A percentile compares a stretch with the other conserved stretches of the same genome.
Evolutionary conservation across 2,797 vertebrate species (phyloP).

Genomic region (Austrolebias charrua): DNA sequence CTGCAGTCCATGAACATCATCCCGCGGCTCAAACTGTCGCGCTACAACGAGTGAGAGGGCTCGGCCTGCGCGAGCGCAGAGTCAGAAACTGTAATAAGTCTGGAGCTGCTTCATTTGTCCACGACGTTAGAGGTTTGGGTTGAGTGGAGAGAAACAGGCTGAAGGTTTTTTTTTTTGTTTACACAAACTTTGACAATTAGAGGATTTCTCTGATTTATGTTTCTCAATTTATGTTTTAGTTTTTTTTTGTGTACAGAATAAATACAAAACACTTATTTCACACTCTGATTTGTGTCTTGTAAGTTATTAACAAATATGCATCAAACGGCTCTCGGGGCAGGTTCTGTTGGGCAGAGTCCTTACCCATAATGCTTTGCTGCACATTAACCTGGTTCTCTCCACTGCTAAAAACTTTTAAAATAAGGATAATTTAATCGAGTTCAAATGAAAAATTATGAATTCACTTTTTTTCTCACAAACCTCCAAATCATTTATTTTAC

Average conservation of each 20-base stretch:
- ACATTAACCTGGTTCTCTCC: not conserved
- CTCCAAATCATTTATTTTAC: not conserved
- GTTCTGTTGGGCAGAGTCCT: not conserved
- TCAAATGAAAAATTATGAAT: too few species aligned
- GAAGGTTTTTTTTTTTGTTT: slow-evolving; percentile 18
- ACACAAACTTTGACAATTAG: slow-evolving; percentile 16
- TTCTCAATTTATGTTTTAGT: slow-evolving; percentile 18
- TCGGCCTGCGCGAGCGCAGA: slow-evolving; percentile 31
- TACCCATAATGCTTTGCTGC: not conserved
- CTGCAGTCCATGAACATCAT: slow-evolving; percentile 99
- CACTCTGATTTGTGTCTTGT: slow-evolving; percentile 27
- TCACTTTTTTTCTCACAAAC: not conserved
- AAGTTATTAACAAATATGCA: not conserved
- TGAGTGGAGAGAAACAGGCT: not conserved
- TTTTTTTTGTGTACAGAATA: slow-evolving; percentile 67
- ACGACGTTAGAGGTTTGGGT: not conserved
- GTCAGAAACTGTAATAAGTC: slow-evolving; percentile 3
- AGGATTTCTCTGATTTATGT: slow-evolving; percentile 25
- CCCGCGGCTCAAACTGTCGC: slow-evolving; percentile 92
- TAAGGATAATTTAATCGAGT: not conserved
- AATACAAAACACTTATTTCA: slow-evolving; percentile 42
- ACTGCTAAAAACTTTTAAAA: too few species aligned
- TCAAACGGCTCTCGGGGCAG: not conserved
- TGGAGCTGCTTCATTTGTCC: slow-evolving; percentile 9
- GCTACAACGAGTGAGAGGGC: slow-evolving; percentile 89